Evolutionary conservation across 2,888 invertebrate genomes (phyloP), one percentile per base, ranked within the genome.

Genomic region (Anaspis maculata): DNA sequence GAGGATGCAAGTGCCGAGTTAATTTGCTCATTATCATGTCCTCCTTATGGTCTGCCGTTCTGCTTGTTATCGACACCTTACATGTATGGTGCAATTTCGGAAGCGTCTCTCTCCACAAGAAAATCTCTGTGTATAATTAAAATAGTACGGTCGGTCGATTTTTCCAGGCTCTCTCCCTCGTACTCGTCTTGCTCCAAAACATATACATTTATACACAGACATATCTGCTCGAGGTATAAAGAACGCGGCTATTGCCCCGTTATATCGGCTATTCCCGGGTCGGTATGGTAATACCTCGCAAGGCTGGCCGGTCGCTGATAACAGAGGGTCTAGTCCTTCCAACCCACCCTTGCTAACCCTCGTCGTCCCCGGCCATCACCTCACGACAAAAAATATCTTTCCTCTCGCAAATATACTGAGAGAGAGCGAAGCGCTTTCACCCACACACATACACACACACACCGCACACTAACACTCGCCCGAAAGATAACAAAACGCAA

Each of bases 291-390:
- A 63, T 64, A 59, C 62, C 60, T 57, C 54, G 59, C 56, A 57
- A 58, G 59, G 64, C 66, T 65, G 66, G 66, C 60, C 64, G 60
- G 57, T 55, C 59, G 57, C 66, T 66, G 66, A 65, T 66, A 66
- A 65, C 63, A 59, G 59, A 61, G 62, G 63, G 64, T 63, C 54
- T 48, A 53, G 54, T 59, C 57, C 54, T 51, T 38, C 34, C 42
- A 30, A 45, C 46, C n/a, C n/a, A n/a, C 44, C 44, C 46, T 13
- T 30, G 32, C 25, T 22, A 36, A 30, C 37, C 44, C 41, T 37
- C 41, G 30, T 36, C 36, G 30, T 35, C 51, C 47, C 45, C 47
- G 56, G 52, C 47, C 51, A 48, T 47, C 52, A 56, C 52, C 53
- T 52, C 51, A n/a, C n/a, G n/a, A n/a, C n/a, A 51, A 25, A 27